Evolutionary conservation across 2,888 invertebrate species (phyloP).

Genomic region (Drosophila algonquin): DNA sequence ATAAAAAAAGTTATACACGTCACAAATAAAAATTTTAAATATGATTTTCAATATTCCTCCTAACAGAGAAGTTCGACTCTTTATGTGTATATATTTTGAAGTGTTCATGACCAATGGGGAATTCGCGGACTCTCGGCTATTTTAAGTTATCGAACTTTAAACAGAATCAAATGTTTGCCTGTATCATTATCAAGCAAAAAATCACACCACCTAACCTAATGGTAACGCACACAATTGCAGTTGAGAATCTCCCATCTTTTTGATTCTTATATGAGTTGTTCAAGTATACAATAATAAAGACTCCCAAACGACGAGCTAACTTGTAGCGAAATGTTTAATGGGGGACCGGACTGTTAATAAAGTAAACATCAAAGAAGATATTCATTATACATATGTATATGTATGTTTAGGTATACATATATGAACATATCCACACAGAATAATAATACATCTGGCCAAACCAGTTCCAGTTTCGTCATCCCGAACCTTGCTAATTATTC

Average conservation of each 20-base stretch:
- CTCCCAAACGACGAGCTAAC: slow-evolving; percentile 20
- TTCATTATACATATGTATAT: background rate
- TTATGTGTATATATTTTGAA: background rate
- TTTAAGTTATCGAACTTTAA: slow-evolving; percentile 6
- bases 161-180: slow-evolving; percentile 23
- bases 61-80: no score
- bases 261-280: slow-evolving; percentile 9
- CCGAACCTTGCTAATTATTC: slow-evolving; percentile 11
- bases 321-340: slow-evolving; percentile 28
- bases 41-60: no score
- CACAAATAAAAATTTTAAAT: no score
- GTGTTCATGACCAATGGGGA: background rate
- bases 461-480: slow-evolving; percentile 64
- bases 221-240: slow-evolving; percentile 15
- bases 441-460: slow-evolving; percentile 27
- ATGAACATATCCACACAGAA: slow-evolving; percentile 15
- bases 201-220: slow-evolving; percentile 25
- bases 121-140: slow-evolving; percentile 15
- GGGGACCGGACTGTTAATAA: slow-evolving; percentile 52
- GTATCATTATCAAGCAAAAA: slow-evolving; percentile 29
- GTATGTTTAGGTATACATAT: slow-evolving; percentile 3
- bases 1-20: no score
- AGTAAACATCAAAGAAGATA: slow-evolving; percentile 13
- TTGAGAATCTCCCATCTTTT: slow-evolving; percentile 21
- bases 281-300: slow-evolving; percentile 26